phyloP scores from a whole-genome alignment of 1,140 invertebrate species.

The Drosophila jambulina region DNA sequence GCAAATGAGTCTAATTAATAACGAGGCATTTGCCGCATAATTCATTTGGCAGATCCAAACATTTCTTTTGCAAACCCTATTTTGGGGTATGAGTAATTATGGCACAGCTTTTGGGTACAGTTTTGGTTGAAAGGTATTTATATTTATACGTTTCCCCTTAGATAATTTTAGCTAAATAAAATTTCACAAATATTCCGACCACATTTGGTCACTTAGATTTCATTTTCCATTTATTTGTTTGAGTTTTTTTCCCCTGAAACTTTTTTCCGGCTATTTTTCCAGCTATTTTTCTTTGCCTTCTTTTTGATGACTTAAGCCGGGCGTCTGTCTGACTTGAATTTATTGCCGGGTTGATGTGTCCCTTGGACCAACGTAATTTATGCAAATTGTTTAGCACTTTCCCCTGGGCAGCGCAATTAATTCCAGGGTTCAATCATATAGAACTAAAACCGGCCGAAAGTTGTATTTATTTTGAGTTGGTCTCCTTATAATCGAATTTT shows the following conservation, averaged over 20 bases:
- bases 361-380: constrained; percentile 59
- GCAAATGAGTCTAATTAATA: constrained; percentile 85
- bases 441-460: constrained; percentile 34
- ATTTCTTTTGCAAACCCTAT: constrained; percentile 2
- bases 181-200: background rate
- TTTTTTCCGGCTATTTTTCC: constrained; percentile 11
- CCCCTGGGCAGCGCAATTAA: constrained; percentile 59
- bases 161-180: background rate
- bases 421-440: constrained; percentile 74
- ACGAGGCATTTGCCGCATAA: constrained; percentile 83
- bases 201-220: constrained; percentile 18
- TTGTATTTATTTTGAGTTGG: constrained; percentile 57
- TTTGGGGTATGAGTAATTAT: constrained; percentile 33
- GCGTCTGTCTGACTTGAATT: constrained; percentile 66
- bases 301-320: constrained; percentile 75
- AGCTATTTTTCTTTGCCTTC: constrained; percentile 43
- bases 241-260: constrained; percentile 1
- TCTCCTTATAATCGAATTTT: constrained; percentile 79
- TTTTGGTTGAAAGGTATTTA: background rate
- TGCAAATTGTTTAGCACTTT: constrained; percentile 71
- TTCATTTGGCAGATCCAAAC: constrained; percentile 50
- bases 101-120: background rate
- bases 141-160: background rate
- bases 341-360: constrained; percentile 64
- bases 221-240: constrained; percentile 15